Conservation (phyloP, 2,797 vertebrate genomes). For the Sandelia bainsii region DNA sequence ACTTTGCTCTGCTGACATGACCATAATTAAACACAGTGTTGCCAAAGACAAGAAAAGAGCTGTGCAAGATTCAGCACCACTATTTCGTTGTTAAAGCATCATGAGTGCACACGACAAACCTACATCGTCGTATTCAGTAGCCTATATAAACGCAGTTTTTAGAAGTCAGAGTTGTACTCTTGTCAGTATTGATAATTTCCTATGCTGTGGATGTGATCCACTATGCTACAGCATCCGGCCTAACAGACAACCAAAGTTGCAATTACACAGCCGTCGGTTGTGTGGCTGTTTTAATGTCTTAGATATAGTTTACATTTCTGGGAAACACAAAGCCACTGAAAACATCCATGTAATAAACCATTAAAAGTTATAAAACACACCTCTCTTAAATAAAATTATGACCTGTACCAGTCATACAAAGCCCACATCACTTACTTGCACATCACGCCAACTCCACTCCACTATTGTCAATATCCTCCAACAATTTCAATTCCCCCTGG, state of each 20-base stretch:
- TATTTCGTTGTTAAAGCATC: too few relatives aligned
- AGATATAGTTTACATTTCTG: not conserved
- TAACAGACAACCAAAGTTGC: constrained; percentile 38
- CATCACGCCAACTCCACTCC: constrained; percentile 56
- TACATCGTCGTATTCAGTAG: not conserved
- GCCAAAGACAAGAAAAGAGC: not conserved
- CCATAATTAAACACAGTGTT: not conserved
- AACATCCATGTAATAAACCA: not conserved
- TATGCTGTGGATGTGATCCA: not conserved
- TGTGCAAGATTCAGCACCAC: not conserved
- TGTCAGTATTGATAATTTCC: not conserved
- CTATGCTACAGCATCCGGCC: constrained; percentile 10
- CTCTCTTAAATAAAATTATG: not conserved
- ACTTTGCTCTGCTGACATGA: not conserved
- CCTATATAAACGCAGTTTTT: not conserved
- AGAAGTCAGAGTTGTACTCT: not conserved
- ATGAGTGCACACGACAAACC: not conserved
- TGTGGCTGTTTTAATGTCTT: not conserved
- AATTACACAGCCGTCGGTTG: not conserved
- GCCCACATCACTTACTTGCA: constrained; percentile 72
- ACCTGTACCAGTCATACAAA: constrained; percentile 2
- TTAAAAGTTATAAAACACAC: not conserved
- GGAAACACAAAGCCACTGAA: not conserved
- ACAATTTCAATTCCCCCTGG: constrained; percentile 25
- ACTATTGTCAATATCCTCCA: constrained; percentile 39